These are phyloP conservation scores for Chlorocebus sabaeus DNA, from an alignment of 2,113 vertebrate genomes.

Conservation along the genomic window DNA sequence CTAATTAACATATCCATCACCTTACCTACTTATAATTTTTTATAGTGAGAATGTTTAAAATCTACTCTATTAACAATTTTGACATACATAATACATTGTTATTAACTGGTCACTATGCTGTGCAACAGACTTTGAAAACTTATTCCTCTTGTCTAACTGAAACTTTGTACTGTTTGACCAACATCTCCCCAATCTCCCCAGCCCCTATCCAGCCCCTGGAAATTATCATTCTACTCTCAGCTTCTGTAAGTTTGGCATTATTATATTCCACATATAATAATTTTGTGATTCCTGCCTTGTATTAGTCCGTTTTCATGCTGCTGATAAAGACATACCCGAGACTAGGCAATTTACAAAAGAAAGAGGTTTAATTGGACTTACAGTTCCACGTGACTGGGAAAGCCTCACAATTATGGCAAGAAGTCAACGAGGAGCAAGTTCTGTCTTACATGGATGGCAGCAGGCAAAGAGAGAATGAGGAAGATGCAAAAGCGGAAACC, in stretches of 20 bases:
- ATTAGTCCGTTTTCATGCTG: too few relatives aligned
- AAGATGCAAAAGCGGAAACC: too few relatives aligned
- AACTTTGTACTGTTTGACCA: neutral
- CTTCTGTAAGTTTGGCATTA: neutral
- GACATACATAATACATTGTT: neutral
- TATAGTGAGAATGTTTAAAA: neutral
- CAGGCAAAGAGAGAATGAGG: too few relatives aligned
- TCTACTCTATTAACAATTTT: neutral
- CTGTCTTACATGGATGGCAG: too few relatives aligned
- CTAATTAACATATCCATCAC: neutral
- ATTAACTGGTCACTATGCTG: neutral
- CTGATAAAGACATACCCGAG: too few relatives aligned
- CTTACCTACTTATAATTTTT: neutral
- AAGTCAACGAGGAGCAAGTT: too few relatives aligned
- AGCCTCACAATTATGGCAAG: too few relatives aligned
- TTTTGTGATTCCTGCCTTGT: neutral
- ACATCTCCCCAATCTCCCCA: neutral
- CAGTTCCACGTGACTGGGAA: too few relatives aligned
- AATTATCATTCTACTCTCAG: neutral
- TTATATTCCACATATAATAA: neutral
- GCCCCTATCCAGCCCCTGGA: neutral
- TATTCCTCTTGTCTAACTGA: neutral
- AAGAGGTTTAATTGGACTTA: too few relatives aligned
- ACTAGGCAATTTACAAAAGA: too few relatives aligned
- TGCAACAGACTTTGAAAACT: neutral